Conservation (phyloP, 2,888 invertebrate genomes). For the Busseola fusca region DNA sequence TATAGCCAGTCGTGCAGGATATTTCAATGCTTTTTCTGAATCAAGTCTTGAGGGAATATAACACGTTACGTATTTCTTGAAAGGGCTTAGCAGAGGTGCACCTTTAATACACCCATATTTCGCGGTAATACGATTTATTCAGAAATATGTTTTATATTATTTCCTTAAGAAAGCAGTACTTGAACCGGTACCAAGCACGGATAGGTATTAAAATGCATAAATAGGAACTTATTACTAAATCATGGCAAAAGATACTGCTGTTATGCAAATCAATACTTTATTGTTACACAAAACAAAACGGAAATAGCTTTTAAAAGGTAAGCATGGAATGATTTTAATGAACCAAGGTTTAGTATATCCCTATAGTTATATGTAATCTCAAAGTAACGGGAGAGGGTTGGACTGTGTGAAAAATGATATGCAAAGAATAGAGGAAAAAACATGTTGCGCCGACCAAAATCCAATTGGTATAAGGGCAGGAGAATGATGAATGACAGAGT, state of each 20-base stretch:
- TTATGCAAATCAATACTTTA: slow-evolving; percentile 39
- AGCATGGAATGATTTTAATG: background rate
- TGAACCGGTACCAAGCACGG: slow-evolving; percentile 50
- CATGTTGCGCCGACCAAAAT: background rate
- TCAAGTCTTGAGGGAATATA: background rate
- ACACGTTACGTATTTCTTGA: no score
- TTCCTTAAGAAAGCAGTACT: slow-evolving; percentile 1
- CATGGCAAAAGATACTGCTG: slow-evolving; percentile 39
- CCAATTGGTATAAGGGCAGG: background rate
- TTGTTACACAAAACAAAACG: background rate
- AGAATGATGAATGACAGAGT: background rate
- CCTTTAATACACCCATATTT: background rate
- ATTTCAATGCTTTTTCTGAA: background rate
- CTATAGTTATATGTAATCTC: background rate
- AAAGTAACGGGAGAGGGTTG: background rate
- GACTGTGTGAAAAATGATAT: background rate
- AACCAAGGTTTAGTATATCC: background rate
- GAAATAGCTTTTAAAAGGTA: background rate
- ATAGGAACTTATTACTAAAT: slow-evolving; percentile 31
- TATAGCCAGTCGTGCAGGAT: background rate
- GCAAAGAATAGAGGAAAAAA: background rate
- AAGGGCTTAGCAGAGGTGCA: background rate
- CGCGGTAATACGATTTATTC: background rate
- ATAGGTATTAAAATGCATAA: slow-evolving; percentile 26
- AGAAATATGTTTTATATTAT: background rate